A percentile compares a stretch with the other conserved stretches of the same genome.
These are phyloP conservation scores for Cinara cedri DNA, from an alignment of 2,888 invertebrate species.

Conservation along the genomic window DNA sequence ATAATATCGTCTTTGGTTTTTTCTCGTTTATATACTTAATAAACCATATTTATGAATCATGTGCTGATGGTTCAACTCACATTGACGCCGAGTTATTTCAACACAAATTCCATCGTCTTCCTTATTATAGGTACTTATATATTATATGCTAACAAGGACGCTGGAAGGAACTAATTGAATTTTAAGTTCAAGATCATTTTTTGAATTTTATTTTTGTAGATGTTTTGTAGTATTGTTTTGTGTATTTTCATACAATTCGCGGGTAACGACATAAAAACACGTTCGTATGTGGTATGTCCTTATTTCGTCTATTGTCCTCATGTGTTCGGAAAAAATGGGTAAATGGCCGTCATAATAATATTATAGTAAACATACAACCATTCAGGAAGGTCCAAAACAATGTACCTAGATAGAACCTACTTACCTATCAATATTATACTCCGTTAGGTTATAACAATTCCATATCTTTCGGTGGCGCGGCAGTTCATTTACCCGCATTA, in stretches of 20 bases:
- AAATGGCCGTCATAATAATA: not conserved
- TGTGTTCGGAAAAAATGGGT: not conserved
- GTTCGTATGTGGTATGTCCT: not conserved
- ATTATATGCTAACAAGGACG: not conserved
- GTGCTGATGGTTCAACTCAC: not conserved
- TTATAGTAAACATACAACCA: too few relatives aligned
- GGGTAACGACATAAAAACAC: too few relatives aligned
- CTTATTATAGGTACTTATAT: too few relatives aligned
- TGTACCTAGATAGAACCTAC: too few relatives aligned
- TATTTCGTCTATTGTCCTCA: not conserved
- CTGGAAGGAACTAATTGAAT: not conserved
- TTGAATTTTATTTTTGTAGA: not conserved
- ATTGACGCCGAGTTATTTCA: conserved; percentile 4
- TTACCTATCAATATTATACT: too few relatives aligned
- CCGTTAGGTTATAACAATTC: too few relatives aligned
- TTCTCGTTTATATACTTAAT: not conserved
- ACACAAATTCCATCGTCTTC: not conserved
- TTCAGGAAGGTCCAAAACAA: too few relatives aligned
- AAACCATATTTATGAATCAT: conserved; percentile 15
- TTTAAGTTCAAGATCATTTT: conserved; percentile 8
- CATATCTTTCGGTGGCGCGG: too few relatives aligned
- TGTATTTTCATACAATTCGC: not conserved
- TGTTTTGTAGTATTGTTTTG: too few relatives aligned
- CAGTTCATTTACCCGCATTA: too few relatives aligned
- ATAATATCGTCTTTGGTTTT: not conserved